Percentiles rank a stretch among this genome's conserved stretches.
Evolutionary conservation across 2,797 vertebrate genomes (phyloP).

Genomic region (Acomys russatus): DNA sequence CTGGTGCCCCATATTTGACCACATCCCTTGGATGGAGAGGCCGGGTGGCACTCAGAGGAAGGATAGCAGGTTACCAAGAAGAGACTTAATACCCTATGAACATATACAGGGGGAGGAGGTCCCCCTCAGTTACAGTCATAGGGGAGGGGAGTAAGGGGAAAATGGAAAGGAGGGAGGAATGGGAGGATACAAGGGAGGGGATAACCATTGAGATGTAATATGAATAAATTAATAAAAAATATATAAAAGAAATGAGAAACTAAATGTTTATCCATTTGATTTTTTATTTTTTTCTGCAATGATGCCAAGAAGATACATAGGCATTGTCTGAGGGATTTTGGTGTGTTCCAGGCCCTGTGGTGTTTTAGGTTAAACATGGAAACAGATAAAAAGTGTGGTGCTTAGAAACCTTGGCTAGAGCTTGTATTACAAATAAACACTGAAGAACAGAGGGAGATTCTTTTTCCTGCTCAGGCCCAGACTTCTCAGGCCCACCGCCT

Average conservation of each 20-base stretch:
- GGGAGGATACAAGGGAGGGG: no score
- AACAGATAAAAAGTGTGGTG: neutral
- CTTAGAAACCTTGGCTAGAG: neutral
- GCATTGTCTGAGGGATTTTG: neutral
- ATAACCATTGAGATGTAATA: no score
- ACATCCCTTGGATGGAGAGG: no score
- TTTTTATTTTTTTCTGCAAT: neutral
- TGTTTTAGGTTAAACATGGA: neutral
- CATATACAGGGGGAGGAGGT: no score
- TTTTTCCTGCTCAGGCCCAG: neutral
- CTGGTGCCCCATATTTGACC: no score
- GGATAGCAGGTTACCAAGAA: no score
- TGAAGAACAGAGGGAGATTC: neutral
- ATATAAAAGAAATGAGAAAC: slow-evolving; percentile 2
- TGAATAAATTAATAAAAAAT: no score
- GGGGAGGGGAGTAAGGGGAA: no score
- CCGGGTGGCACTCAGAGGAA: no score
- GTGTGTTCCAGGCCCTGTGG: neutral
- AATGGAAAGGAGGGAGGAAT: no score
- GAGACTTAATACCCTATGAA: no score
- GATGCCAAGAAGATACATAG: neutral
- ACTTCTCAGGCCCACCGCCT: neutral
- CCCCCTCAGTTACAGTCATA: no score
- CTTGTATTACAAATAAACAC: neutral
- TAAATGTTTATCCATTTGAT: neutral